These are phyloP conservation scores for Scomberomorus guttatus DNA, from an alignment of 2,797 vertebrate genomes.

Conservation along the genomic window DNA sequence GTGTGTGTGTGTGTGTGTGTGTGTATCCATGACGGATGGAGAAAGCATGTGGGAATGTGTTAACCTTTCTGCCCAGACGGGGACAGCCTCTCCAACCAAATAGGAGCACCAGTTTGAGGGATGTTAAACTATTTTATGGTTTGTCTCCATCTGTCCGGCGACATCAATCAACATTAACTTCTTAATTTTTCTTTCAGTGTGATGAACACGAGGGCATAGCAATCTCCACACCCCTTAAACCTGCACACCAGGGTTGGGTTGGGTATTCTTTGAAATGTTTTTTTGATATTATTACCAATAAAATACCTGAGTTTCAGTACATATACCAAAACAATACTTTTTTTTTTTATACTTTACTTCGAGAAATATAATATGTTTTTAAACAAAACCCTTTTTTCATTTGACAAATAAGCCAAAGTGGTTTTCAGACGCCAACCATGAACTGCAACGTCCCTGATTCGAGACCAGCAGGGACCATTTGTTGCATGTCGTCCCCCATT, in stretches of 20 bases:
- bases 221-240: background rate
- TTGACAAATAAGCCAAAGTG: no score
- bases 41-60: constrained; percentile 67
- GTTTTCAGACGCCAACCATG: no score
- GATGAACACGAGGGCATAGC: constrained; percentile 4
- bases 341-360: background rate
- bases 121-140: constrained; percentile 23
- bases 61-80: constrained; percentile 65
- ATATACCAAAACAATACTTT: background rate
- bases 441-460: no score
- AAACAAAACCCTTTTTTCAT: no score
- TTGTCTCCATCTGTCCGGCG: constrained; percentile 11
- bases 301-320: background rate
- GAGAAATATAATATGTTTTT: background rate
- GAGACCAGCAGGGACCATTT: no score
- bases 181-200: constrained; percentile 34
- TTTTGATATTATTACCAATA: background rate
- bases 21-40: constrained; percentile 66
- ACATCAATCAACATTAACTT: constrained; percentile 45
- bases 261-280: background rate
- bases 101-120: constrained; percentile 23
- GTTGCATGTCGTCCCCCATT: no score
- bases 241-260: background rate
- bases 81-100: constrained; percentile 38
- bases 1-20: constrained; percentile 31